These are phyloP conservation scores for Ashinkailepas kermadecensis DNA, from an alignment of 2,888 invertebrate species.

Conservation along the genomic window DNA sequence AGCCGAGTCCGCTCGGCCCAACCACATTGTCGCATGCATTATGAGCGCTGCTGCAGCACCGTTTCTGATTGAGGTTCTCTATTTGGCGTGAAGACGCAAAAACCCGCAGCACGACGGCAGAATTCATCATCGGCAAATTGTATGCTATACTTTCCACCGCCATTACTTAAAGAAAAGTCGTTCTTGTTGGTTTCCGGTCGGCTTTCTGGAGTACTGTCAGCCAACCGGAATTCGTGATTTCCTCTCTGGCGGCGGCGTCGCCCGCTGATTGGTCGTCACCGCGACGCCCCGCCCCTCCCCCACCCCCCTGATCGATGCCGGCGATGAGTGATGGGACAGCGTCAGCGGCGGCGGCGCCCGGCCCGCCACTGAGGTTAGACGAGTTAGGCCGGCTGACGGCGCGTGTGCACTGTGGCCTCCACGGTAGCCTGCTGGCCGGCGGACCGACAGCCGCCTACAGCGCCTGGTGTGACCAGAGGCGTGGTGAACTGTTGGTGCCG, in stretches of 20 bases:
- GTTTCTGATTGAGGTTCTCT: neutral
- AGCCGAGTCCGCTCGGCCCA: too few species aligned
- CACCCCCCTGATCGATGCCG: constrained; percentile 20
- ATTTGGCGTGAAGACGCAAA: neutral
- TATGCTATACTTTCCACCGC: constrained; percentile 17
- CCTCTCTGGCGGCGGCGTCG: neutral
- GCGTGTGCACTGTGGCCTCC: too few species aligned
- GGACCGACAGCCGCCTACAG: too few species aligned
- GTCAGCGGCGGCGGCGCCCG: neutral
- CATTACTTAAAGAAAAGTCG: constrained; percentile 24
- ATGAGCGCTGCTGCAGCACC: neutral
- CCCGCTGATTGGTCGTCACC: neutral
- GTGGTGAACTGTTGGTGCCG: neutral
- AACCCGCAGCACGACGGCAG: neutral
- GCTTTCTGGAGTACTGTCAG: constrained; percentile 1
- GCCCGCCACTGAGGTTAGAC: neutral
- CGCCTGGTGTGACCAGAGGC: too few species aligned
- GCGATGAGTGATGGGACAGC: constrained; percentile 12
- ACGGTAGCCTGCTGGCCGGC: too few species aligned
- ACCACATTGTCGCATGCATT: neutral
- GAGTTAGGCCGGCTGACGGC: neutral
- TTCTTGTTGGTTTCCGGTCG: constrained; percentile 22
- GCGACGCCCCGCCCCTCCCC: neutral
- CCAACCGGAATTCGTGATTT: constrained; percentile 24
- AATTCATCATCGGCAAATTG: constrained; percentile 13